phyloP scores from a whole-genome alignment of 2,113 vertebrate genomes.

The Bucco capensis region DNA sequence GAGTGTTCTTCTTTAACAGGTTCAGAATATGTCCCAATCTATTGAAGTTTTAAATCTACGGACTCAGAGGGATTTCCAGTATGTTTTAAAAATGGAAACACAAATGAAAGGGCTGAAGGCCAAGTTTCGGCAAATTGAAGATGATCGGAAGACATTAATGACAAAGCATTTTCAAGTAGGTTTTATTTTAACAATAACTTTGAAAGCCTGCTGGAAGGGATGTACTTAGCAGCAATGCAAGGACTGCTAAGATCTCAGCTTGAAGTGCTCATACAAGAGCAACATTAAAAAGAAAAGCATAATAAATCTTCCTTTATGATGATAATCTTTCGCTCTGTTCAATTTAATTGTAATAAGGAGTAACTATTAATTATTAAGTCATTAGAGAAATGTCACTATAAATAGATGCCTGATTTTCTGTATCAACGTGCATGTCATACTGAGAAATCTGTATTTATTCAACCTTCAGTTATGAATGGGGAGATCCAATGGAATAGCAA shows the following conservation, averaged over 20 bases:
- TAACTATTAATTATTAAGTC: conserved; percentile 34
- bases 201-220: neutral
- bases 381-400: neutral
- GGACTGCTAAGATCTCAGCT: neutral
- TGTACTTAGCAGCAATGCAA: neutral
- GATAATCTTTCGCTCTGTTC: neutral
- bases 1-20: conserved; percentile 74
- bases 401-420: neutral
- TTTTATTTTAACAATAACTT: conserved; percentile 12
- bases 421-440: neutral
- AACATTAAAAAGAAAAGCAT: neutral
- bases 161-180: conserved; percentile 94
- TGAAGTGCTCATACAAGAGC: neutral
- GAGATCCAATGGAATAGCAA: neutral
- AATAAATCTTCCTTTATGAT: neutral
- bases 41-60: conserved; percentile 97
- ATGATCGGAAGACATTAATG: conserved; percentile 93
- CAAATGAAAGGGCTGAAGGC: conserved; percentile 97
- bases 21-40: conserved; percentile 99
- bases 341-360: neutral
- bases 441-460: neutral
- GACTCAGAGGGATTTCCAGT: conserved; percentile 98
- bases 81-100: conserved; percentile 98
- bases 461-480: neutral
- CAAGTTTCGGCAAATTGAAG: conserved; percentile 96